Base-by-base conservation (phyloP, 1,140 invertebrate species). In the Zaprionus taronus region DNA sequence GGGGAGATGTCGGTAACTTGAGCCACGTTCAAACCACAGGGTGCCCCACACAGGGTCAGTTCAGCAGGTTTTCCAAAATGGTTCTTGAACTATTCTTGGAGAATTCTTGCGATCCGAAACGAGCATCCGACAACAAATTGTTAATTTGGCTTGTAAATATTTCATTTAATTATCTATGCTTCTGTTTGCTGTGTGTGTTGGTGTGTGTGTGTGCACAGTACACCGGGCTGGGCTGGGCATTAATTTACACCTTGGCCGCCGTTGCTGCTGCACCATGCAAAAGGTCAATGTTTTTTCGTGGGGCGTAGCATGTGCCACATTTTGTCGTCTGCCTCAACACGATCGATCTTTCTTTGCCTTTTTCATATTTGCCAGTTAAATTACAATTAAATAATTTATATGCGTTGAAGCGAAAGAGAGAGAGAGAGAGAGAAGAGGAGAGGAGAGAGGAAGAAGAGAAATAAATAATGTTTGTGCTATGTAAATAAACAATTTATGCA, bases 141-240 rank as follows among this genome's bases (percentile, higher is more conserved):
- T 84, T 89, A 89, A 89, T 89, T 84, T 84, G 49, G 81, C 79
- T 66, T 76, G 84, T 90, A 89, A 89, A 90, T 90, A 89, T 90
- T 90, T 89, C 69, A 77, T 90, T 89, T 89, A 78, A 83, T 87
- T 87, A 83, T 86, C 80, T 87, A 87, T 86, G 83, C 67, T 83
- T 62, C 58, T 70, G 79, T 79, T 53, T 61, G 38, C 9, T 34
- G 64, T 24, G 15, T 53, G 49, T 51, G 56, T 34, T 44, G 22
- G n/a, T 49, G 55, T 28, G 26, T 12, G 26, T 58, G 72, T 51
- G 62, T 64, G 31, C 64, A 63, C 47, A 55, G 31, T 9, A 63
- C 47, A 28, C 17, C 20, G 20, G 14, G 62, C 60, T 69, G 63
- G 76, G 66, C 60, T 72, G 80, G 65, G 65, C 73, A 77, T 87